A percentile compares a stretch with the other conserved stretches of the same genome.
Conservation (phyloP, 2,797 vertebrate species). For the Acomys russatus region DNA sequence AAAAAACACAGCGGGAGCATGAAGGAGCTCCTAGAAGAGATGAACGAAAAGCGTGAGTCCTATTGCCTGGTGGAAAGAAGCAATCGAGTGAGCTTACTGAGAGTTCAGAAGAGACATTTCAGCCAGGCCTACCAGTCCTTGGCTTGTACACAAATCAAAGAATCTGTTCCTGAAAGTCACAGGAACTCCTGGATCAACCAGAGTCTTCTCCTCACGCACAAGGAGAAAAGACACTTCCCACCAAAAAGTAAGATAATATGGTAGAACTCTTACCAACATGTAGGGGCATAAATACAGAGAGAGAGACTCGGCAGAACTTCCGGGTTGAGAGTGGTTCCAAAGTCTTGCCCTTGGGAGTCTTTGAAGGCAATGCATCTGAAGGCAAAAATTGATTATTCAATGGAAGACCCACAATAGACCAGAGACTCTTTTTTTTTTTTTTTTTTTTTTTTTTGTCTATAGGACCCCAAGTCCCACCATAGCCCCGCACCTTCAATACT, state of each 20-base stretch:
- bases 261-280: neutral
- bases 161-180: constrained; percentile 44
- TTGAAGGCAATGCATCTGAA: neutral
- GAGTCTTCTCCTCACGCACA: constrained; percentile 48
- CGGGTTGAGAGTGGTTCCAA: neutral
- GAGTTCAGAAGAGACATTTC: constrained; percentile 89
- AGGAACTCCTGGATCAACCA: constrained; percentile 77
- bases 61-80: constrained; percentile 90
- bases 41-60: constrained; percentile 89
- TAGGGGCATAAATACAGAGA: neutral
- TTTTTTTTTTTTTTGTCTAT: neutral
- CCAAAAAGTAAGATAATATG: constrained; percentile 84
- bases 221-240: constrained; percentile 88
- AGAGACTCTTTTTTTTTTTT: constrained; percentile 16
- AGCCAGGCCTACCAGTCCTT: constrained; percentile 32
- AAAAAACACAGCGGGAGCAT: neutral
- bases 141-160: neutral
- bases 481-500: neutral
- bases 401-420: neutral
- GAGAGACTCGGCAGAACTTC: neutral
- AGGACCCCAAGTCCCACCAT: neutral
- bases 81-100: constrained; percentile 83
- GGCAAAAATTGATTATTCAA: neutral
- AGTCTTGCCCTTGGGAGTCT: neutral
- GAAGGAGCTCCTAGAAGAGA: constrained; percentile 81